A percentile compares a stretch with the other conserved stretches of the same genome.
phyloP scores from a whole-genome alignment of 1,140 invertebrate genomes.

The Leptinotarsa defecta region DNA sequence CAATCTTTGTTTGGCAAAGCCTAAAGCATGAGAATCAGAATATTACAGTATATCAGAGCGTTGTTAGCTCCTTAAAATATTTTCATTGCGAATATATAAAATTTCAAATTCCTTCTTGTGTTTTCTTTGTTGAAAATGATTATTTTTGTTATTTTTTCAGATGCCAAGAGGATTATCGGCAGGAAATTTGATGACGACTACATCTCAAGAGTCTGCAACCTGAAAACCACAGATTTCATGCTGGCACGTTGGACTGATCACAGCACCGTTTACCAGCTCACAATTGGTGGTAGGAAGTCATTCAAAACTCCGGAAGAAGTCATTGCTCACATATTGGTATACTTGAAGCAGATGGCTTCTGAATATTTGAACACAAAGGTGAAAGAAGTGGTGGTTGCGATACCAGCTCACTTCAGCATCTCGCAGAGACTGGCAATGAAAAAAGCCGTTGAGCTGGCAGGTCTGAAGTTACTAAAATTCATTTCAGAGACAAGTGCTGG shows the following conservation, averaged over 20 bases:
- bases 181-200: slow-evolving; percentile 26
- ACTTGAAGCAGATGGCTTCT: slow-evolving; percentile 21
- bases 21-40: no score
- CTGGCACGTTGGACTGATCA: neutral
- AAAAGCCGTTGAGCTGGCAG: slow-evolving; percentile 51
- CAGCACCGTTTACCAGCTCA: neutral
- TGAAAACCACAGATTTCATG: neutral
- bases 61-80: no score
- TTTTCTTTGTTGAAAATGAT: neutral
- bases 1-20: no score
- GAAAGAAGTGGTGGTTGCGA: slow-evolving; percentile 30
- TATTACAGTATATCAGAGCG: no score
- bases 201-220: neutral
- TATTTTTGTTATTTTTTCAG: neutral
- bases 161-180: slow-evolving; percentile 29
- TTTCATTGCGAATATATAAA: no score
- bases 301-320: slow-evolving; percentile 32
- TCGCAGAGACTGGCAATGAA: slow-evolving; percentile 34
- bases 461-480: slow-evolving; percentile 65
- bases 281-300: neutral
- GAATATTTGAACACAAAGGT: slow-evolving; percentile 22
- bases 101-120: no score
- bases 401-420: slow-evolving; percentile 34
- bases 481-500: slow-evolving; percentile 69
- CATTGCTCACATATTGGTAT: slow-evolving; percentile 29